Percentiles rank a stretch among this genome's conserved stretches.
Evolutionary conservation across 1,140 invertebrate genomes (phyloP).

Genomic region (Drosophila athabasca): DNA sequence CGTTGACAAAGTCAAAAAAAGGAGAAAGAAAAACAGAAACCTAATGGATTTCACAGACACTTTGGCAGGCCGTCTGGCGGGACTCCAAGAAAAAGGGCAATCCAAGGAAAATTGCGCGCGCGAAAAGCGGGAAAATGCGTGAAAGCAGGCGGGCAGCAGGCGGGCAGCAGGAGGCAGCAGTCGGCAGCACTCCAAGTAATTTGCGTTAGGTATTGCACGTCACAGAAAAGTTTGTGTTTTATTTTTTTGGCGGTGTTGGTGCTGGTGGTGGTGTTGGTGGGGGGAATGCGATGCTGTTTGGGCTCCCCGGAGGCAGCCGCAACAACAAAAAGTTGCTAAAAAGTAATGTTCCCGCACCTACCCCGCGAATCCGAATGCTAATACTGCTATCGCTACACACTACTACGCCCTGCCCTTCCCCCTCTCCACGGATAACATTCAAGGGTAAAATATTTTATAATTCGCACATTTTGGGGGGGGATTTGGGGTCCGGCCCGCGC

Average conservation of each 20-base stretch:
- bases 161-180: slow-evolving; percentile 9
- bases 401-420: neutral
- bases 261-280: neutral
- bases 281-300: slow-evolving; percentile 5
- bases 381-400: slow-evolving; percentile 1
- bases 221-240: slow-evolving; percentile 45
- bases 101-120: slow-evolving; percentile 55
- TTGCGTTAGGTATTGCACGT: slow-evolving; percentile 57
- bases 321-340: slow-evolving; percentile 50
- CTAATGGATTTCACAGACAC: slow-evolving; percentile 78
- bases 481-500: slow-evolving; percentile 39
- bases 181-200: slow-evolving; percentile 66
- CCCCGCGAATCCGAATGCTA: slow-evolving; percentile 18
- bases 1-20: slow-evolving; percentile 60
- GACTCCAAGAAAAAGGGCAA: slow-evolving; percentile 63
- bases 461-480: slow-evolving; percentile 57
- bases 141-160: slow-evolving; percentile 17
- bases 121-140: slow-evolving; percentile 49
- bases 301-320: slow-evolving; percentile 12
- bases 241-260: neutral
- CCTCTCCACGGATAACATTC: slow-evolving; percentile 41
- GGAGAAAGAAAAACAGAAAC: slow-evolving; percentile 58
- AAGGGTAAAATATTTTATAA: slow-evolving; percentile 76
- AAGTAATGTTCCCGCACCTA: slow-evolving; percentile 38
- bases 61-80: slow-evolving; percentile 47